Evolutionary conservation across 2,113 vertebrate genomes (phyloP).

Genomic region (Elephantulus edwardii): DNA sequence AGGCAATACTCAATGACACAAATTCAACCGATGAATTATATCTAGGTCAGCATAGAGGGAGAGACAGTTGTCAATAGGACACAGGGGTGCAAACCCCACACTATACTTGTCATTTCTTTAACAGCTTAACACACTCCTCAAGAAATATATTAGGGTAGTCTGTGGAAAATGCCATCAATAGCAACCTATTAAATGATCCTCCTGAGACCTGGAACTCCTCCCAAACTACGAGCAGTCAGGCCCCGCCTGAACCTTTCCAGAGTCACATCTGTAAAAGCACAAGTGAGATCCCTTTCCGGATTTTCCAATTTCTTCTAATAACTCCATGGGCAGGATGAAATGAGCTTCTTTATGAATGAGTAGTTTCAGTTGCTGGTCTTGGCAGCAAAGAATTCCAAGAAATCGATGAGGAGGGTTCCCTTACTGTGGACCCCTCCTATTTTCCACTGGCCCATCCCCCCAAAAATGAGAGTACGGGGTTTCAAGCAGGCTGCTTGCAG

Average conservation of each 20-base stretch:
- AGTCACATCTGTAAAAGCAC: slow-evolving; percentile 54
- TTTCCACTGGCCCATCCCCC: neutral
- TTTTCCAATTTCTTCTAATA: slow-evolving; percentile 57
- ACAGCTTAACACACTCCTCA: neutral
- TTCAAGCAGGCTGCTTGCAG: neutral
- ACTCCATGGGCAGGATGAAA: slow-evolving; percentile 48
- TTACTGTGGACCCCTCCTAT: neutral
- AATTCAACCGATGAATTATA: neutral
- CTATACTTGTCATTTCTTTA: neutral
- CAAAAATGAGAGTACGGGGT: neutral
- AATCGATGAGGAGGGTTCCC: neutral
- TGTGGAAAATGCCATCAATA: slow-evolving; percentile 55
- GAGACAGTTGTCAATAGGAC: neutral
- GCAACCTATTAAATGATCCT: slow-evolving; percentile 46
- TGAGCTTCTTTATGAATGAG: slow-evolving; percentile 58
- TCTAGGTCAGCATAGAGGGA: neutral
- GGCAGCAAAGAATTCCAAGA: slow-evolving; percentile 44
- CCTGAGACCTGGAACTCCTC: slow-evolving; percentile 46
- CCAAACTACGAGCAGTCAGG: slow-evolving; percentile 5
- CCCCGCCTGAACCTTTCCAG: slow-evolving; percentile 58
- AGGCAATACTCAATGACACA: neutral
- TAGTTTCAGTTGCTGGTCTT: slow-evolving; percentile 44
- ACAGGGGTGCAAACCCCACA: neutral
- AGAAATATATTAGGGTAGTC: slow-evolving; percentile 17
- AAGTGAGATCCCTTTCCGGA: slow-evolving; percentile 32